Evolutionary conservation across 2,797 vertebrate genomes (phyloP).

Genomic region (Coregonus suidteri): DNA sequence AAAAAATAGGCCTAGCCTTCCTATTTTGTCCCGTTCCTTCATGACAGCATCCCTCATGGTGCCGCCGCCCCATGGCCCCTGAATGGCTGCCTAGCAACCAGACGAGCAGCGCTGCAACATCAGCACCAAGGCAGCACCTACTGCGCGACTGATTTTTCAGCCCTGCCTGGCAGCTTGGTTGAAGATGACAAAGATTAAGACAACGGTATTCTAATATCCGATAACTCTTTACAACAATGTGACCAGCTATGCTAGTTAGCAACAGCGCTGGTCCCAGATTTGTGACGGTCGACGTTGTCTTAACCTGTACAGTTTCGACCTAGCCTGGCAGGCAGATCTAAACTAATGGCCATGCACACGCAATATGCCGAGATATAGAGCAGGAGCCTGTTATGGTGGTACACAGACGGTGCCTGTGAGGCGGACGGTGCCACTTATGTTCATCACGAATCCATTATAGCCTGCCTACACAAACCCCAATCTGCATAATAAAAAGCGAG

Average conservation of each 20-base stretch:
- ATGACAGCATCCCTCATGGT: slow-evolving; percentile 8
- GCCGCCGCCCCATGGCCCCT: slow-evolving; percentile 18
- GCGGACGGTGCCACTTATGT: too few species aligned
- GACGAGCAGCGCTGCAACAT: slow-evolving; percentile 65
- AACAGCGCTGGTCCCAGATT: too few species aligned
- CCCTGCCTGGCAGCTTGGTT: not conserved
- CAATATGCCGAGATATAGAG: not conserved
- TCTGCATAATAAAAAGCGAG: not conserved
- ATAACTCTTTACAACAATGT: too few species aligned
- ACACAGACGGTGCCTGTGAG: not conserved
- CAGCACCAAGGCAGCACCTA: slow-evolving; percentile 57
- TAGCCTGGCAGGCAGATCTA: not conserved
- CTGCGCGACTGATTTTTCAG: slow-evolving; percentile 25
- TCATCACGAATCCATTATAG: not conserved
- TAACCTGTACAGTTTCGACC: too few species aligned
- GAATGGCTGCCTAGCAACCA: slow-evolving; percentile 79
- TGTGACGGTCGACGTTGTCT: too few species aligned
- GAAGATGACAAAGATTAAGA: too few species aligned
- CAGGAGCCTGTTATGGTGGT: not conserved
- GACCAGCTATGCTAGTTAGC: too few species aligned
- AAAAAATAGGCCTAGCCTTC: not conserved
- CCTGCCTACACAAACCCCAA: not conserved
- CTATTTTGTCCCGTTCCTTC: not conserved
- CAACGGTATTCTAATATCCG: too few species aligned
- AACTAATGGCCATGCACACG: slow-evolving; percentile 51